Conservation (phyloP, 1,140 invertebrate genomes). For the Drosophila varians region DNA sequence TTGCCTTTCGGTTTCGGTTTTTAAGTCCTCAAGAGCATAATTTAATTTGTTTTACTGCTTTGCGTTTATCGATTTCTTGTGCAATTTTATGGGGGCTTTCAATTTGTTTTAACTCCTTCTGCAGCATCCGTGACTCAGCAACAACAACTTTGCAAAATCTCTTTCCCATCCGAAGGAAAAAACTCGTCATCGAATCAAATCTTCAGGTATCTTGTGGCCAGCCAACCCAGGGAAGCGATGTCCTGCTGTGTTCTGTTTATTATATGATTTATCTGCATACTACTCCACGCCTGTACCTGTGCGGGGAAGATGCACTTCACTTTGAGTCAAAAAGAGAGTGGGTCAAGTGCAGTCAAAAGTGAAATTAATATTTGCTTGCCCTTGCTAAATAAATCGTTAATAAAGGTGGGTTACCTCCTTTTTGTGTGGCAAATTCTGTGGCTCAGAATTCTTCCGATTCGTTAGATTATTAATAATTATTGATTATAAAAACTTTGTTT, state of each 20-base stretch:
- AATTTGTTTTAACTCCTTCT: constrained; percentile 45
- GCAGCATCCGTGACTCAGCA: constrained; percentile 52
- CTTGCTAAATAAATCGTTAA: constrained; percentile 21
- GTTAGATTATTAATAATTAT: too few species aligned
- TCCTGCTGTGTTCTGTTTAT: constrained; percentile 72
- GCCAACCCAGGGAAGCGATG: constrained; percentile 20
- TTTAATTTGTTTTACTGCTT: constrained; percentile 72
- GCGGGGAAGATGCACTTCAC: constrained; percentile 42
- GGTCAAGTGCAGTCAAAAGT: constrained; percentile 81
- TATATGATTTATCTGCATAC: constrained; percentile 68
- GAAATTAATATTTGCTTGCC: constrained; percentile 70
- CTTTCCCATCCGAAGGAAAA: constrained; percentile 6
- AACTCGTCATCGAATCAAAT: constrained; percentile 47
- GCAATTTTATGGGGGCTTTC: constrained; percentile 64
- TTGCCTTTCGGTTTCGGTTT: constrained; percentile 50
- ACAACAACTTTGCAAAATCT: constrained; percentile 16
- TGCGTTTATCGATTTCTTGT: constrained; percentile 55
- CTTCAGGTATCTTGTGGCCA: constrained; percentile 11
- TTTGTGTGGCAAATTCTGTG: not conserved
- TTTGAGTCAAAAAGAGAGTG: constrained; percentile 66
- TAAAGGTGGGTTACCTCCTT: constrained; percentile 2
- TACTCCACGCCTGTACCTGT: constrained; percentile 4
- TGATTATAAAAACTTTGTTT: too few species aligned
- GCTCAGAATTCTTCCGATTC: too few species aligned
- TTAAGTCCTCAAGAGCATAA: constrained; percentile 51